phyloP scores from a whole-genome alignment of 30 jellyfish, hydroid and myxozoan species.

The Turritopsis rubra region DNA sequence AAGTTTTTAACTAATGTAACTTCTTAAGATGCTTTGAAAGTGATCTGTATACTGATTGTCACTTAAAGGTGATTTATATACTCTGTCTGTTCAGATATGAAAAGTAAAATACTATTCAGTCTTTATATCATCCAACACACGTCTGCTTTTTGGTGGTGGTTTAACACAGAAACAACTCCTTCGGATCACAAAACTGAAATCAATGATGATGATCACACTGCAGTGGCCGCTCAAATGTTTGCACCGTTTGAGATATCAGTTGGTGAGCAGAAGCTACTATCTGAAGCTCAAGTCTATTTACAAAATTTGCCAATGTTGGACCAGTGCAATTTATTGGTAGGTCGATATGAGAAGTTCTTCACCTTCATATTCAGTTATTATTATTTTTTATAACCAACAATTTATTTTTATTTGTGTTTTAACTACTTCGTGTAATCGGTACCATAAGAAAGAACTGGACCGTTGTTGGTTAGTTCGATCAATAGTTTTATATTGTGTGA shows the following conservation, averaged over 20 bases:
- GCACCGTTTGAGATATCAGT: slow-evolving; percentile 84
- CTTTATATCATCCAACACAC: not conserved
- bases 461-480: too few species aligned
- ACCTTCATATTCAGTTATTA: not conserved
- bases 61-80: not conserved
- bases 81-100: not conserved
- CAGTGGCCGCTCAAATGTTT: slow-evolving; percentile 38
- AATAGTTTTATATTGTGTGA: too few species aligned
- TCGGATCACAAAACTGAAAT: not conserved
- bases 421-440: too few species aligned
- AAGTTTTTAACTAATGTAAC: too few species aligned
- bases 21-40: not conserved
- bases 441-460: too few species aligned
- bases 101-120: not conserved
- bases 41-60: not conserved
- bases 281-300: slow-evolving; percentile 80
- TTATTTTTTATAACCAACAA: not conserved
- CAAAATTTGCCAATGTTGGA: slow-evolving; percentile 77
- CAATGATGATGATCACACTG: slow-evolving; percentile 17
- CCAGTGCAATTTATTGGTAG: slow-evolving; percentile 77
- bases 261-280: slow-evolving; percentile 54
- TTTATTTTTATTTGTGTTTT: too few species aligned
- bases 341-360: slow-evolving; percentile 5
- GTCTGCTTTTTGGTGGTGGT: slow-evolving; percentile 62
- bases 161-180: slow-evolving; percentile 22